These are phyloP conservation scores for Planococcus citri DNA, from an alignment of 1,140 invertebrate species.

Conservation along the genomic window DNA sequence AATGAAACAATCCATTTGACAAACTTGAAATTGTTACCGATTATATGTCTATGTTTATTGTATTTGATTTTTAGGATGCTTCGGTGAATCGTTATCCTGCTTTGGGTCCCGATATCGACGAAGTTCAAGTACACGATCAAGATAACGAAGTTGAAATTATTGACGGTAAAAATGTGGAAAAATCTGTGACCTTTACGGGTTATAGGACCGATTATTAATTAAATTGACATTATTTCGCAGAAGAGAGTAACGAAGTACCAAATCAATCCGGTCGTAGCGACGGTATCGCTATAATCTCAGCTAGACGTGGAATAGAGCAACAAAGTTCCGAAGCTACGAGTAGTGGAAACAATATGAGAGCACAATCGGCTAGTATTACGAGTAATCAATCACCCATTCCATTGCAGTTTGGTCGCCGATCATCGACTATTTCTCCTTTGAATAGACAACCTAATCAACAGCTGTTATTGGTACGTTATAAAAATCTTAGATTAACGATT, in stretches of 20 bases:
- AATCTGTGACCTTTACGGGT: too few species aligned
- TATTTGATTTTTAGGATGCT: slow-evolving; percentile 25
- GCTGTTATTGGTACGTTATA: slow-evolving; percentile 44
- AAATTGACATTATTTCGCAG: background rate
- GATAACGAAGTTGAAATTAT: background rate
- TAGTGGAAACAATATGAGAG: background rate
- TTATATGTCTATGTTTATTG: slow-evolving; percentile 2
- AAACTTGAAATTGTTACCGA: slow-evolving; percentile 6
- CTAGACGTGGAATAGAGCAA: background rate
- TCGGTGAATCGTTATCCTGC: background rate
- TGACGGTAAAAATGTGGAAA: background rate
- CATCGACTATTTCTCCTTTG: slow-evolving; percentile 27
- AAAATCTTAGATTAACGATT: slow-evolving; percentile 19
- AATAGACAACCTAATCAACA: slow-evolving; percentile 45
- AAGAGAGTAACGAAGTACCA: background rate
- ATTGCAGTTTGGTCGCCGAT: background rate
- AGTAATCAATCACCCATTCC: background rate
- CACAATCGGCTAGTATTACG: background rate
- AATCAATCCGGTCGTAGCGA: background rate
- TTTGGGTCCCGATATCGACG: background rate
- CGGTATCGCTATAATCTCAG: background rate
- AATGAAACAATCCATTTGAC: background rate
- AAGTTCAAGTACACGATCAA: background rate
- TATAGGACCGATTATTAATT: too few species aligned
- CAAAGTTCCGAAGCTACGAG: background rate